Percentiles rank a stretch among this genome's conserved stretches.
Evolutionary conservation across 1,140 invertebrate genomes (phyloP).

Genomic region (Ostrea denselamellosa): DNA sequence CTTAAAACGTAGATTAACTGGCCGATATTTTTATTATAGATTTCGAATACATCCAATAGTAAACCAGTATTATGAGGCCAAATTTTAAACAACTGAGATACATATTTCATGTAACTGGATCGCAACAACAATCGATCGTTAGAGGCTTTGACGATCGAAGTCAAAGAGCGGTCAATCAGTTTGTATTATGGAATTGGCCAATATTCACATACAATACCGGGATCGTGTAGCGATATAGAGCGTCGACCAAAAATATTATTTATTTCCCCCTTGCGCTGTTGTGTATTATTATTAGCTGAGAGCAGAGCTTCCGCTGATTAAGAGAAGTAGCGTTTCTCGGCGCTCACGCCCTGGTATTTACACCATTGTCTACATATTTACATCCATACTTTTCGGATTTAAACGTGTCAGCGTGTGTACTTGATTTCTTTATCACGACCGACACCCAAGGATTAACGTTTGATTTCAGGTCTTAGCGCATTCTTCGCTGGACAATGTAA

Average conservation of each 20-base stretch:
- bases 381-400: not conserved
- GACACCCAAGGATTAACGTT: not conserved
- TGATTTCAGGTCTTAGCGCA: not conserved
- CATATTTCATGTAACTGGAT: too few species aligned
- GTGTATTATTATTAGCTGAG: slow-evolving; percentile 6
- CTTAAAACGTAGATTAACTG: too few species aligned
- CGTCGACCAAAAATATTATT: not conserved
- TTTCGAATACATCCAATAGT: too few species aligned
- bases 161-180: not conserved
- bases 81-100: too few species aligned
- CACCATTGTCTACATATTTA: not conserved
- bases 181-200: not conserved
- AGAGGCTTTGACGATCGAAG: not conserved
- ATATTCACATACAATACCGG: not conserved
- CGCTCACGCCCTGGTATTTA: not conserved
- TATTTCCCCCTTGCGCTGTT: not conserved
- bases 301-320: not conserved
- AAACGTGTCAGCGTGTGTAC: not conserved
- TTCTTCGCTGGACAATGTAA: not conserved
- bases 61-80: too few species aligned
- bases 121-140: not conserved
- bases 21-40: too few species aligned
- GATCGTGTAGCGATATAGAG: not conserved
- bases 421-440: not conserved
- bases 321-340: not conserved